Evolutionary conservation across 2,113 vertebrate species (phyloP).

Genomic region (Elanoides forficatus): DNA sequence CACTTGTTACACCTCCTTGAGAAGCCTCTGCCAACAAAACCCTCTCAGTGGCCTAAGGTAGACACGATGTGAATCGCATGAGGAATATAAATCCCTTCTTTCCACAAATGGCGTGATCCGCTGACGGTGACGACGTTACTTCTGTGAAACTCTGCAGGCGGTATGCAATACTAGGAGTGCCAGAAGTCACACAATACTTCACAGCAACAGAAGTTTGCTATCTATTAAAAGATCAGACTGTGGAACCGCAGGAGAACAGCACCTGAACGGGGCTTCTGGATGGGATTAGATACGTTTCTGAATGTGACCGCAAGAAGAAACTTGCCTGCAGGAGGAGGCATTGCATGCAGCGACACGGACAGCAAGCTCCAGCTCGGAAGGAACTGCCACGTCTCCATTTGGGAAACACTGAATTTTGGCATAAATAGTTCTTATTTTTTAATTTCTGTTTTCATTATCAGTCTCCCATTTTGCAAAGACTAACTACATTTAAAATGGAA

Average conservation of each 20-base stretch:
- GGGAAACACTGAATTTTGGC: background rate
- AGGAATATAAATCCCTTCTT: background rate
- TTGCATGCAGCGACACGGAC: background rate
- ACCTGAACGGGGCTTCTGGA: background rate
- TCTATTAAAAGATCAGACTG: background rate
- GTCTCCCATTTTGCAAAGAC: background rate
- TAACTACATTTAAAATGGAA: background rate
- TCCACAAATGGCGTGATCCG: background rate
- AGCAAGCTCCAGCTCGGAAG: background rate
- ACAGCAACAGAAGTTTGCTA: background rate
- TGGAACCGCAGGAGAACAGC: background rate
- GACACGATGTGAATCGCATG: rapidly evolving
- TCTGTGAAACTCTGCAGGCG: background rate
- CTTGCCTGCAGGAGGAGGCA: background rate
- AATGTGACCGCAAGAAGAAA: background rate
- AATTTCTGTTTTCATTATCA: background rate
- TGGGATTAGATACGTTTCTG: background rate
- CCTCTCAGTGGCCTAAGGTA: background rate
- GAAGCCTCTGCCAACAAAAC: background rate
- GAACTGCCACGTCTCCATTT: background rate
- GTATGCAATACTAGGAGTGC: background rate
- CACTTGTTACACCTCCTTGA: background rate
- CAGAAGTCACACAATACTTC: background rate
- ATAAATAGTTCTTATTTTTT: background rate
- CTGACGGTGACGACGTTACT: background rate